phyloP scores from a whole-genome alignment of 2,113 vertebrate species.

The Centropristis striata region DNA sequence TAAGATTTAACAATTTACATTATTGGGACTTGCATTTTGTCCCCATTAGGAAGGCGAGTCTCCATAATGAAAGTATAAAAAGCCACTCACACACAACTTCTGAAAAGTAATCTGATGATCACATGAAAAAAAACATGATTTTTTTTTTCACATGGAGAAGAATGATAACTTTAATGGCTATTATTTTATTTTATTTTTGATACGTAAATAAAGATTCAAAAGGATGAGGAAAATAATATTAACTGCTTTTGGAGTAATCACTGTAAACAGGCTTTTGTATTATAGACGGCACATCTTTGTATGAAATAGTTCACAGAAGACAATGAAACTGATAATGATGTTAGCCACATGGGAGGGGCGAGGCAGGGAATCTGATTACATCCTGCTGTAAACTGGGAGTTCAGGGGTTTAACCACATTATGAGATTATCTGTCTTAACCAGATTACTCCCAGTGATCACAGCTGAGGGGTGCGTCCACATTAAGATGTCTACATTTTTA shows the following conservation, averaged over 20 bases:
- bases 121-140: no score
- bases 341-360: not conserved
- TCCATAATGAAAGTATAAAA: no score
- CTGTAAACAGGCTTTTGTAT: not conserved
- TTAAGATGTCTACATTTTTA: not conserved
- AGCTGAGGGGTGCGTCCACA: not conserved
- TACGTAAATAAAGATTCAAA: not conserved
- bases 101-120: no score
- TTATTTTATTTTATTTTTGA: not conserved
- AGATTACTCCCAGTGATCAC: conserved; percentile 15
- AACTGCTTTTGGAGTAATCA: not conserved
- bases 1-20: no score
- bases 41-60: no score
- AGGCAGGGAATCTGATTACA: not conserved
- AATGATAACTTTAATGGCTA: not conserved
- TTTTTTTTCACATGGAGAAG: not conserved
- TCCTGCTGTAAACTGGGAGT: conserved; percentile 5
- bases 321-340: not conserved
- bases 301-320: not conserved
- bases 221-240: not conserved
- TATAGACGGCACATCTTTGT: not conserved
- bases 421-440: conserved; percentile 38
- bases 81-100: no score
- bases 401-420: conserved; percentile 12
- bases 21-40: no score